Conservation (phyloP, 2,113 vertebrate genomes). For the Menura novaehollandiae region DNA sequence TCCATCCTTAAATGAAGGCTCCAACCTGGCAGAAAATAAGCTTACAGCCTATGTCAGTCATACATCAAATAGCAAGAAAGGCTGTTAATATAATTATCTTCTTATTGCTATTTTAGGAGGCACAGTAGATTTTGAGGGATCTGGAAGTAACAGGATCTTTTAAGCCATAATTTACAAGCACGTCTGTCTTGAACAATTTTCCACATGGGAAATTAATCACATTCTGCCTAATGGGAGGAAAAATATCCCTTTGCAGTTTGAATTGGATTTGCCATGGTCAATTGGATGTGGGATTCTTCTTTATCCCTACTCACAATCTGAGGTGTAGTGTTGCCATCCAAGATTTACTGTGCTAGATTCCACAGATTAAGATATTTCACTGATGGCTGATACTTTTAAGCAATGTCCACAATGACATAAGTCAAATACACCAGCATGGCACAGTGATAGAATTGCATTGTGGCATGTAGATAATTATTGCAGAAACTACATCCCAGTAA, state of each 20-base stretch:
- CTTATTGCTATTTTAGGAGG: conserved; percentile 62
- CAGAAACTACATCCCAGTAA: background rate
- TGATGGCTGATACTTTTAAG: background rate
- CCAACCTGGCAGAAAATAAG: conserved; percentile 18
- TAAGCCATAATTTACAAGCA: conserved; percentile 47
- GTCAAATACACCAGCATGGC: background rate
- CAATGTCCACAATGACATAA: background rate
- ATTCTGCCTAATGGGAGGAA: conserved; percentile 47
- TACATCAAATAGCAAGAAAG: conserved; percentile 39
- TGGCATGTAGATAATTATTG: no score
- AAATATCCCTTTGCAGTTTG: conserved; percentile 46
- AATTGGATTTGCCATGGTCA: conserved; percentile 61
- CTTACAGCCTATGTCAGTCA: conserved; percentile 21
- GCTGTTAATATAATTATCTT: conserved; percentile 66
- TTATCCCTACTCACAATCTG: conserved; percentile 3
- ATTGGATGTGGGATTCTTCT: background rate
- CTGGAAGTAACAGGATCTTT: conserved; percentile 63
- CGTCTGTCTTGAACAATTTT: conserved; percentile 59
- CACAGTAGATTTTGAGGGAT: conserved; percentile 23
- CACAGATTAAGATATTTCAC: background rate
- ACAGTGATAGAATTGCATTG: background rate
- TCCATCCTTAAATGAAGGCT: background rate
- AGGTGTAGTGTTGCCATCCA: background rate
- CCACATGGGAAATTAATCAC: conserved; percentile 66
- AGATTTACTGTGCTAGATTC: background rate